phyloP scores from a whole-genome alignment of 2,888 invertebrate species.

The Epistrophe grossulariae region DNA sequence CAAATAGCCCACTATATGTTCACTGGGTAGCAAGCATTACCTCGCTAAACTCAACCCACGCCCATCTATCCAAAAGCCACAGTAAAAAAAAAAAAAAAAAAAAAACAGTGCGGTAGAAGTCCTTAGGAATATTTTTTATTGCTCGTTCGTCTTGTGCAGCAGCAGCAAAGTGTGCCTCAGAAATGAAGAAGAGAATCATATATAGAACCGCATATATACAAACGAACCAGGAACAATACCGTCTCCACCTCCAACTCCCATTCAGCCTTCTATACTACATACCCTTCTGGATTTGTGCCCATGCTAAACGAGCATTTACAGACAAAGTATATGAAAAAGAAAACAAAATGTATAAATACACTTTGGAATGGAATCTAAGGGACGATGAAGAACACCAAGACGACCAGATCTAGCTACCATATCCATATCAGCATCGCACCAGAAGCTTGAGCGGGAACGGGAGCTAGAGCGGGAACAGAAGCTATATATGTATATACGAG shows the following conservation, averaged over 20 bases:
- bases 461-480: neutral
- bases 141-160: slow-evolving; percentile 68
- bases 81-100: slow-evolving; percentile 45
- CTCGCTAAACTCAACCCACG: neutral
- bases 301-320: slow-evolving; percentile 57
- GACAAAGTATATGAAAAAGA: slow-evolving; percentile 54
- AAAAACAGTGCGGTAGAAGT: slow-evolving; percentile 40
- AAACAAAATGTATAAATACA: slow-evolving; percentile 64
- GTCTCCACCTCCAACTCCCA: neutral
- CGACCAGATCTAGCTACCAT: slow-evolving; percentile 13
- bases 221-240: slow-evolving; percentile 32
- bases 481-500: slow-evolving; percentile 12
- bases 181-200: slow-evolving; percentile 36
- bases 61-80: slow-evolving; percentile 32
- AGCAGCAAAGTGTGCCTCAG: slow-evolving; percentile 41
- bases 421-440: too few species aligned
- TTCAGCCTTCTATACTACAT: slow-evolving; percentile 22
- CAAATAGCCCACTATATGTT: neutral
- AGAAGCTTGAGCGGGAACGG: neutral
- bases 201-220: slow-evolving; percentile 28
- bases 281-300: slow-evolving; percentile 34
- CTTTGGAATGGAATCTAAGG: slow-evolving; percentile 44
- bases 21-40: neutral
- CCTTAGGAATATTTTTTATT: slow-evolving; percentile 73
- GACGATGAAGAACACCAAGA: slow-evolving; percentile 36